Evolutionary conservation across 1,140 invertebrate genomes (phyloP).

Genomic region (Zaprionus inermis): DNA sequence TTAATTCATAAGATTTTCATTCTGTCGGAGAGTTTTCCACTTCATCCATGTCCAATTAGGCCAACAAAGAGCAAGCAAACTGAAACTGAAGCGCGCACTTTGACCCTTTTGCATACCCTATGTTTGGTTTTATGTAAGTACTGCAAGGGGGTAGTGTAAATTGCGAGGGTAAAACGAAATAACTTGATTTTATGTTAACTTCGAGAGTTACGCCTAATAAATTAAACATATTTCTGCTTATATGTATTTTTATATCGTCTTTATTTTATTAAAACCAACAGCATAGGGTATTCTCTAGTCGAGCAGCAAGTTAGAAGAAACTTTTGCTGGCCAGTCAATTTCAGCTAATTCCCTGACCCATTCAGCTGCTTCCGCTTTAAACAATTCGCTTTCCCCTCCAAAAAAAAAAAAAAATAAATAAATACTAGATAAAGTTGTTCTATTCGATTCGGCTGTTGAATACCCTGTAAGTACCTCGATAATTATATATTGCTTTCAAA

Average conservation of each 20-base stretch:
- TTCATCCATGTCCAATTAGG: background rate
- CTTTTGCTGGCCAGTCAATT: background rate
- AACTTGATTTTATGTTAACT: background rate
- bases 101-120: slow-evolving; percentile 10
- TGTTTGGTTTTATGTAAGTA: background rate
- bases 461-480: background rate
- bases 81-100: background rate
- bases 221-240: background rate
- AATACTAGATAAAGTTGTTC: background rate
- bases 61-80: background rate
- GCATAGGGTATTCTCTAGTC: background rate
- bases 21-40: background rate
- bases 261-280: background rate
- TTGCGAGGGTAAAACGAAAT: no score
- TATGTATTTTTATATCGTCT: no score
- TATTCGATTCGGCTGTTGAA: background rate
- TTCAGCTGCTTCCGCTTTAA: background rate
- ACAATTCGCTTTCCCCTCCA: background rate
- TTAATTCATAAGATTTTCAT: slow-evolving; percentile 1
- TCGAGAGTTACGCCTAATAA: no score
- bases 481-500: background rate
- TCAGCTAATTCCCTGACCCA: slow-evolving; percentile 10
- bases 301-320: background rate
- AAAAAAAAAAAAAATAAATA: background rate
- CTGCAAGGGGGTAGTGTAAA: background rate